Base-by-base conservation (phyloP, 2,113 vertebrate genomes). In the Rissa tridactyla region DNA sequence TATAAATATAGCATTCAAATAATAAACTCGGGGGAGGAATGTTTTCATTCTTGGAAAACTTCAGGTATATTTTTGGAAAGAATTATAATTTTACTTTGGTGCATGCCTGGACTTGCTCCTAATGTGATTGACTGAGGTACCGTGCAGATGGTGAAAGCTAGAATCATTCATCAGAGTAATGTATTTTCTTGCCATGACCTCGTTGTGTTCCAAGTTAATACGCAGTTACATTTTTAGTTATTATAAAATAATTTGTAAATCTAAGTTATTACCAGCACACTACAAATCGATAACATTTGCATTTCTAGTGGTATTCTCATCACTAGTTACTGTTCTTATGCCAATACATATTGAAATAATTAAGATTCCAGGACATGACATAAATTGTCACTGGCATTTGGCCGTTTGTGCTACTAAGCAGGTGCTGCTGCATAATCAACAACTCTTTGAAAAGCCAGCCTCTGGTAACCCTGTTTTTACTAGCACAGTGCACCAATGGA, bases 371-470 rank as follows among this genome's bases (percentile, higher is more conserved):
- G 36, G 54, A 11, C 6, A 3, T 42, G 64, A 32, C 32, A 66
- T 34, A 51, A n/a, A 20, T 46, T 36, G 25, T 68, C 9, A 8
- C 81, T 93, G 87, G 34, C 11, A 9, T 78, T 91, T 94, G 94
- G 91, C 94, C 73, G 22, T 54, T 34, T 72, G 54, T 58, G 64
- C 40, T 58, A 25, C 62, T 34, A 57, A 90, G 91, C 82, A 92
- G 92, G 79, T 95, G 92, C 86, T 90, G 64, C 71, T 36, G 17
- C 80, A 46, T 71, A 23, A 29, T 36, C 54, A 86, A 27, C 58
- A 83, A 30, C 44, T 57, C 76, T 20, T 2, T 8, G 68, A 4
- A 54, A 13, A 66, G 49, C 72, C 77, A 81, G 32, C 29, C 68
- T 57, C 60, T 58, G 42, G 20, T 46, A 75, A 18, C 18, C 27